phyloP scores from a whole-genome alignment of 1,140 invertebrate species.

The Dufourea novaeangliae region DNA sequence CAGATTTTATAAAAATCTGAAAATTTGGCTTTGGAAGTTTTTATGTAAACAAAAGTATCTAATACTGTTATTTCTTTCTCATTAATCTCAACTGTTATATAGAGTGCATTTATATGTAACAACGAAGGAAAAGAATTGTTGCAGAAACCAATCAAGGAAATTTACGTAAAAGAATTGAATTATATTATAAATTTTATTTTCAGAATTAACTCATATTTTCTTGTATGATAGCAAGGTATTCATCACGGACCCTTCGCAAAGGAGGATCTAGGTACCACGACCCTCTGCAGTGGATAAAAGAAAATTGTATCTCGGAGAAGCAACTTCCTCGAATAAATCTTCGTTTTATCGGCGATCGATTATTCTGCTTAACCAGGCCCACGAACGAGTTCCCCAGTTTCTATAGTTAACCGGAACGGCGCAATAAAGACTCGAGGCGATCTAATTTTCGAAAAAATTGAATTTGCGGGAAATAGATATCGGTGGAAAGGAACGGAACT shows the following conservation, averaged over 20 bases:
- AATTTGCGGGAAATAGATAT: not conserved
- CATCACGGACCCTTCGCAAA: not conserved
- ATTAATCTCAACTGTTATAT: no score
- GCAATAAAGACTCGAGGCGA: not conserved
- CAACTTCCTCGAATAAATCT: not conserved
- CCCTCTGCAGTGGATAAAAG: not conserved
- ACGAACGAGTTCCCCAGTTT: not conserved
- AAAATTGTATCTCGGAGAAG: not conserved
- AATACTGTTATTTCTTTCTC: no score
- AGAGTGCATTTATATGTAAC: no score
- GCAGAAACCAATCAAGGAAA: no score
- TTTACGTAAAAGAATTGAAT: no score
- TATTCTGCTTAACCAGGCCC: not conserved
- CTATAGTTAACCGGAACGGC: not conserved
- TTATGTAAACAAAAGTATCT: no score
- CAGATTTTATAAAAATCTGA: no score
- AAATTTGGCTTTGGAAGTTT: no score
- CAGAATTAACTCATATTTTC: not conserved
- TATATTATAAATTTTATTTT: no score
- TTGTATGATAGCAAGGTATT: not conserved
- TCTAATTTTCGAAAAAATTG: slow-evolving; percentile 6
- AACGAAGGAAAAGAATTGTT: no score
- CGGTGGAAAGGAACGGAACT: not conserved
- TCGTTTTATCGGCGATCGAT: slow-evolving; percentile 6
- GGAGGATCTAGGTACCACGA: not conserved